Evolutionary conservation across 1,140 invertebrate genomes (phyloP).

Genomic region (Oppia nitens): DNA sequence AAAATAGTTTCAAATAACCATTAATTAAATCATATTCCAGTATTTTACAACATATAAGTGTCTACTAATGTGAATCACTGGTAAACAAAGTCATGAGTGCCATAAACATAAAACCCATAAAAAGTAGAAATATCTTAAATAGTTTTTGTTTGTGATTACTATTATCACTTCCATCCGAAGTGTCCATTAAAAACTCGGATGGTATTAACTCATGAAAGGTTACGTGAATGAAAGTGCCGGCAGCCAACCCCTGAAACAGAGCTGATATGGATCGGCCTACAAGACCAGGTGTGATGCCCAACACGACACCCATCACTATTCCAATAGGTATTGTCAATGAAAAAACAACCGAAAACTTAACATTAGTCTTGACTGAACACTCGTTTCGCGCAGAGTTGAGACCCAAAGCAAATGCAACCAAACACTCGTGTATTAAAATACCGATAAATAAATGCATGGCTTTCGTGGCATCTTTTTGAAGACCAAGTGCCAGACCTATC

Average conservation of each 20-base stretch:
- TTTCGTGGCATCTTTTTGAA: conserved; percentile 24
- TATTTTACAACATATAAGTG: no score
- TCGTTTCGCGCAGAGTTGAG: conserved; percentile 26
- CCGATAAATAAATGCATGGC: conserved; percentile 29
- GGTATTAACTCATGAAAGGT: conserved; percentile 30
- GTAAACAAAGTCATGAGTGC: conserved; percentile 9
- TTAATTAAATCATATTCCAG: no score
- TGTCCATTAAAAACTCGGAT: conserved; percentile 23
- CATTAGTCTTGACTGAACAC: conserved; percentile 19
- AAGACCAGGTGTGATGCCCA: conserved; percentile 23
- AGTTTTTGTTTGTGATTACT: conserved; percentile 12
- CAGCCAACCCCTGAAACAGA: conserved; percentile 29
- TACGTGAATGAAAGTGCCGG: conserved; percentile 31
- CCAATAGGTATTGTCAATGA: conserved; percentile 29
- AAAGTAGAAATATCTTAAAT: conserved; percentile 23
- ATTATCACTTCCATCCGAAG: neutral
- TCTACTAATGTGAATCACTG: neutral
- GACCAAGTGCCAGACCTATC: conserved; percentile 29
- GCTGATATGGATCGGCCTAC: conserved; percentile 23
- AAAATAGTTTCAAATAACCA: no score
- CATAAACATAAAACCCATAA: conserved; percentile 25
- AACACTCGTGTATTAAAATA: conserved; percentile 29
- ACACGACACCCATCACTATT: conserved; percentile 26
- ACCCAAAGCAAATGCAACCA: conserved; percentile 31
- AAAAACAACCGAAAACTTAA: conserved; percentile 26